Evolutionary conservation across 2,888 invertebrate species (phyloP).

Genomic region (Orthonevra nobilis): DNA sequence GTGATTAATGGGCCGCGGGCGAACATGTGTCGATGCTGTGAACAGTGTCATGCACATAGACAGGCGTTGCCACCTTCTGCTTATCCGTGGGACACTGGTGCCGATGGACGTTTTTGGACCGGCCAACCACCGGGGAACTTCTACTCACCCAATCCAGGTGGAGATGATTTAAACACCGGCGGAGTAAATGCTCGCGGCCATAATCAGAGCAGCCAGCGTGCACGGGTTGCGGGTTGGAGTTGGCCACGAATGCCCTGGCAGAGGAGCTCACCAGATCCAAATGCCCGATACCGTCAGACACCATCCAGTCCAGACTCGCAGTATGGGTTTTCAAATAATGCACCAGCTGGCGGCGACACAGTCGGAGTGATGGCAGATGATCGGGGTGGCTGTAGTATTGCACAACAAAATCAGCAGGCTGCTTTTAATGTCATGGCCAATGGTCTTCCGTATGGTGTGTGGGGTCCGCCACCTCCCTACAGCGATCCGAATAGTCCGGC

Average conservation of each 20-base stretch:
- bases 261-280: constrained; percentile 81
- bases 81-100: constrained; percentile 83
- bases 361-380: constrained; percentile 73
- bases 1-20: constrained; percentile 79
- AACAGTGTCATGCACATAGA: constrained; percentile 83
- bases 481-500: constrained; percentile 89
- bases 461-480: constrained; percentile 95
- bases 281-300: constrained; percentile 82
- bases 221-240: constrained; percentile 82
- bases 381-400: constrained; percentile 66
- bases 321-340: constrained; percentile 85
- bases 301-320: constrained; percentile 89
- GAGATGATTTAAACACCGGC: constrained; percentile 77
- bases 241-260: constrained; percentile 89
- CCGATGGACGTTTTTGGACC: constrained; percentile 81
- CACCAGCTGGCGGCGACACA: constrained; percentile 71
- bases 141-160: constrained; percentile 91
- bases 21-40: constrained; percentile 84
- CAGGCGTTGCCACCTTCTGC: constrained; percentile 82
- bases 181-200: constrained; percentile 76
- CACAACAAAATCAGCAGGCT: constrained; percentile 74
- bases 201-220: constrained; percentile 71
- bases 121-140: constrained; percentile 85
- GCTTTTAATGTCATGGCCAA: constrained; percentile 82
- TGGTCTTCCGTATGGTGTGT: constrained; percentile 83